Evolutionary conservation across 2,888 invertebrate species (phyloP), one percentile per base, ranked within the genome.

Genomic region (Resseliella maxima): DNA sequence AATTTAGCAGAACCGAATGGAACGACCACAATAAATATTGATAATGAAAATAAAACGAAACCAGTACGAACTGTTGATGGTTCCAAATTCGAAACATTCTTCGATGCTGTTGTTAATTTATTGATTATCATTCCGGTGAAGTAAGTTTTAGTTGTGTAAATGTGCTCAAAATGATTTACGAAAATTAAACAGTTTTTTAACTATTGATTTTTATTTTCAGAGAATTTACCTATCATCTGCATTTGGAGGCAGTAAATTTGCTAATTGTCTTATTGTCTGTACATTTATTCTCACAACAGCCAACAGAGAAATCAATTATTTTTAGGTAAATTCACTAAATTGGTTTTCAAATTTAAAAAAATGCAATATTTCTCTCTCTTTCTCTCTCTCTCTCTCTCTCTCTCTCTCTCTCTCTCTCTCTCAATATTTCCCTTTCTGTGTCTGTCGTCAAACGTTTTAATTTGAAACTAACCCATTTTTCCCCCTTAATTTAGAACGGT

Each of bases 171-270:
- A 18, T 27, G 54, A 38, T 38, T 85, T 86, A 50, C n/a, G n/a
- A n/a, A n/a, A 86, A 46, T 24, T 54, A 85, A 31, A 18, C 50
- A 31, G 41, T 85, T 31, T 45, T 12, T 45, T 31, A 45, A 41
- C 59, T 59, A 18, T 85, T 86, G 35, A 86, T 87, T 88, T 88
- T 88, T 88, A 87, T 86, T 91, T 92, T 0, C 91, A 95, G 95
- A 88, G 95, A 96, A 90, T 94, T 94, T 89, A 97, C 97, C 86
- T 97, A 97, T 90, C 94, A 94, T 86, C 92, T 97, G 38, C 97
- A 97, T 89, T 90, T 98, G 88, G 98, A 99, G 90, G 95, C 96
- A 38, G 94, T 98, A 85, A 98, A 97, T 90, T 95, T 95, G 31
- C 92, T 98, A 72, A 92, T 98, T 24, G 95, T 97, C 0, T 91